Conservation (phyloP, 2,888 invertebrate species). For the Acanthopleura granulata region DNA sequence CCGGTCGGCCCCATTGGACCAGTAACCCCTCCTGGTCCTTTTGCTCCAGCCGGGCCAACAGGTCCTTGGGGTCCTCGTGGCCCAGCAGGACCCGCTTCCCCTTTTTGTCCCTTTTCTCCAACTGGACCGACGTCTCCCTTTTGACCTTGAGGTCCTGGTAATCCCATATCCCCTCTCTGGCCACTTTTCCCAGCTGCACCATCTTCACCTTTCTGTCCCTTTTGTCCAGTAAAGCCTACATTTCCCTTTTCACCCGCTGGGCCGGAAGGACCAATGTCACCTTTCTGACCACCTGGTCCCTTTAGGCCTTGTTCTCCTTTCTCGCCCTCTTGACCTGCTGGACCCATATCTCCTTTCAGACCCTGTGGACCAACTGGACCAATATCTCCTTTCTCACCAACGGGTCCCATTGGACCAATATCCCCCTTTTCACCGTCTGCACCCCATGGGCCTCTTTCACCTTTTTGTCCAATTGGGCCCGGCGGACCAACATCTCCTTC, state of each 20-base stretch:
- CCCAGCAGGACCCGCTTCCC: constrained; percentile 22
- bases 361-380: constrained; percentile 28
- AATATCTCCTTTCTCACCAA: constrained; percentile 27
- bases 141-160: constrained; percentile 19
- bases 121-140: constrained; percentile 21
- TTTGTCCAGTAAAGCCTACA: constrained; percentile 25
- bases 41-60: constrained; percentile 22
- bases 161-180: constrained; percentile 22
- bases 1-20: constrained; percentile 19
- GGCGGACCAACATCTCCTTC: constrained; percentile 21
- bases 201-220: constrained; percentile 25
- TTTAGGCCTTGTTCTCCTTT: constrained; percentile 21
- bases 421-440: constrained; percentile 24
- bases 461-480: constrained; percentile 24
- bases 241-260: constrained; percentile 16
- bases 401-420: constrained; percentile 23
- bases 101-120: constrained; percentile 23
- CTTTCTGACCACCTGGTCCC: constrained; percentile 20
- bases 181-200: constrained; percentile 27
- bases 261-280: constrained; percentile 19
- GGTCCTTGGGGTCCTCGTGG: constrained; percentile 22
- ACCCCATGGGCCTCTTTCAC: constrained; percentile 24
- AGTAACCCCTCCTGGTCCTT: background rate
- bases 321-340: constrained; percentile 16
- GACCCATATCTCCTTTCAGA: constrained; percentile 25